A percentile compares a stretch with the other conserved stretches of the same genome.
Conservation (phyloP, 2,888 invertebrate genomes). For the Lypha dubia region DNA sequence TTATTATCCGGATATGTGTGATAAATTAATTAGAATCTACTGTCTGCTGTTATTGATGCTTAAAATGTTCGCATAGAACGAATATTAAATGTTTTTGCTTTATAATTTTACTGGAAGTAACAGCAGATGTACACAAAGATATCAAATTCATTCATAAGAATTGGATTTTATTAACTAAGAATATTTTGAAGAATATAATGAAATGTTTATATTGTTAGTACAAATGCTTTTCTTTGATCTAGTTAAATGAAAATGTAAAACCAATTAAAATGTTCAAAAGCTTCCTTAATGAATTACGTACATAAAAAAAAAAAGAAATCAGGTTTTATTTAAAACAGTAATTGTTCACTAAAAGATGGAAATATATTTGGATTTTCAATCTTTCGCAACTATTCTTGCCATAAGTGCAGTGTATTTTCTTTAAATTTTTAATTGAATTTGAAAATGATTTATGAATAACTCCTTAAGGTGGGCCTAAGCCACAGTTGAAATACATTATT, state of each 20-base stretch:
- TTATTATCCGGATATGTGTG: slow-evolving; percentile 71
- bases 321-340: too few relatives aligned
- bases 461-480: too few relatives aligned
- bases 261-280: neutral
- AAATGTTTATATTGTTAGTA: neutral
- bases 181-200: neutral
- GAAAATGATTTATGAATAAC: too few relatives aligned
- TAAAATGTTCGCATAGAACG: slow-evolving; percentile 1
- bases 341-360: too few relatives aligned
- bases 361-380: too few relatives aligned
- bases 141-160: slow-evolving; percentile 53
- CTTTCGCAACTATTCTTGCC: too few relatives aligned
- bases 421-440: too few relatives aligned
- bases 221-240: neutral
- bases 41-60: slow-evolving; percentile 56
- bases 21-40: slow-evolving; percentile 66
- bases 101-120: neutral
- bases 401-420: too few relatives aligned
- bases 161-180: neutral
- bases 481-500: too few relatives aligned
- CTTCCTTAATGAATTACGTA: neutral
- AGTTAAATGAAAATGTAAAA: neutral
- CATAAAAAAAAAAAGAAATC: too few relatives aligned
- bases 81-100: slow-evolving; percentile 1
- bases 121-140: neutral